A percentile compares a stretch with the other conserved stretches of the same genome.
Evolutionary conservation across 2,797 vertebrate genomes (phyloP).

Genomic region (Lepilemur ruficaudatus): DNA sequence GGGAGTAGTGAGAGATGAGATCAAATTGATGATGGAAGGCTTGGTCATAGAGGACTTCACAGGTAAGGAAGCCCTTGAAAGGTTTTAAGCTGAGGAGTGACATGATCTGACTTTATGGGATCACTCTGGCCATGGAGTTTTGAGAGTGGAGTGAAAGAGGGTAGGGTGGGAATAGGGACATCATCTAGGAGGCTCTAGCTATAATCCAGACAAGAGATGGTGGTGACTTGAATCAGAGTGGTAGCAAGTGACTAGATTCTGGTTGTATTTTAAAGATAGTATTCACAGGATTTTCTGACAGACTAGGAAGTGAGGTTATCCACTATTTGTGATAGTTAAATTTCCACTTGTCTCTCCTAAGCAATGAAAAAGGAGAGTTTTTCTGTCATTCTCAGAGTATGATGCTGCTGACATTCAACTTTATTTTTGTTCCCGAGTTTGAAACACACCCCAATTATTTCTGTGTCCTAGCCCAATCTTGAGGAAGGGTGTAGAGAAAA

Average conservation of each 20-base stretch:
- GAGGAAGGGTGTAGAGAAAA: background rate
- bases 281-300: background rate
- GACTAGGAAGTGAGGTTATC: background rate
- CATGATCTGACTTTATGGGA: background rate
- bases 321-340: background rate
- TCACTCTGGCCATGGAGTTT: background rate
- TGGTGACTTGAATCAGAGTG: background rate
- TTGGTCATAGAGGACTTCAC: background rate
- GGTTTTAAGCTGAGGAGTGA: background rate
- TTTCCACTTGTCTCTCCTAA: background rate
- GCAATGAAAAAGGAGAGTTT: background rate
- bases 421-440: conserved; percentile 16
- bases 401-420: background rate
- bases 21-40: background rate
- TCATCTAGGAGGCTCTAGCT: background rate
- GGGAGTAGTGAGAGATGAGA: background rate
- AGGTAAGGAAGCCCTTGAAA: background rate
- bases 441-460: background rate
- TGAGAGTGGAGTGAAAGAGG: background rate
- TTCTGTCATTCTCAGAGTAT: background rate
- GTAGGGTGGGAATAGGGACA: background rate
- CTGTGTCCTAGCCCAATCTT: background rate
- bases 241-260: background rate
- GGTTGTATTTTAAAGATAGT: background rate
- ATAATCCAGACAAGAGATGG: background rate